phyloP scores from a whole-genome alignment of 2,888 invertebrate genomes.

The Hemaris fuciformis region DNA sequence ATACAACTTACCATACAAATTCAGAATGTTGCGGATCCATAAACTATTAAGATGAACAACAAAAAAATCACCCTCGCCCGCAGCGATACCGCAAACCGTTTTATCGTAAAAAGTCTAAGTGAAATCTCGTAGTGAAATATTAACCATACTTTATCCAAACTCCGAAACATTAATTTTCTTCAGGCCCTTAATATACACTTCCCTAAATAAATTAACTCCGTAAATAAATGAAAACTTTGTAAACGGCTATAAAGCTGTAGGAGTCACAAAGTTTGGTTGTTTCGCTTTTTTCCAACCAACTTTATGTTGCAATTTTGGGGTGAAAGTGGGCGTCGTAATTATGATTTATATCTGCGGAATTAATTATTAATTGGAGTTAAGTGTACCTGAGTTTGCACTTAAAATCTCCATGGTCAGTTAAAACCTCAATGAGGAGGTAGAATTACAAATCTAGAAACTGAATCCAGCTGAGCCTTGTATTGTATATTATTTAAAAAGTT shows the following conservation, averaged over 20 bases:
- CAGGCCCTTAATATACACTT: conserved; percentile 48
- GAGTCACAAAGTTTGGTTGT: conserved; percentile 36
- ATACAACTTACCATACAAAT: background rate
- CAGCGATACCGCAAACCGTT: background rate
- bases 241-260: conserved; percentile 44
- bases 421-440: no score
- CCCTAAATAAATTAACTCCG: conserved; percentile 56
- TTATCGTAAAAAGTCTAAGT: conserved; percentile 9
- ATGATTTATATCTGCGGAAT: conserved; percentile 5
- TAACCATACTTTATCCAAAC: conserved; percentile 43
- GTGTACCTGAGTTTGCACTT: background rate
- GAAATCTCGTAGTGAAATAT: conserved; percentile 14
- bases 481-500: no score
- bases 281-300: conserved; percentile 46
- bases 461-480: no score
- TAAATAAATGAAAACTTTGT: conserved; percentile 52
- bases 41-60: conserved; percentile 8
- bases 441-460: no score
- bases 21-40: background rate
- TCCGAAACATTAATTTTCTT: conserved; percentile 49
- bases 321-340: conserved; percentile 10
- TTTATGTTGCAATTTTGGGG: conserved; percentile 41
- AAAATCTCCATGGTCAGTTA: background rate
- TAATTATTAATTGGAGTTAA: conserved; percentile 3
- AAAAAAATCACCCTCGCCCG: conserved; percentile 8